Base-by-base conservation (phyloP, 1,140 invertebrate species). In the Asobara japonica region DNA sequence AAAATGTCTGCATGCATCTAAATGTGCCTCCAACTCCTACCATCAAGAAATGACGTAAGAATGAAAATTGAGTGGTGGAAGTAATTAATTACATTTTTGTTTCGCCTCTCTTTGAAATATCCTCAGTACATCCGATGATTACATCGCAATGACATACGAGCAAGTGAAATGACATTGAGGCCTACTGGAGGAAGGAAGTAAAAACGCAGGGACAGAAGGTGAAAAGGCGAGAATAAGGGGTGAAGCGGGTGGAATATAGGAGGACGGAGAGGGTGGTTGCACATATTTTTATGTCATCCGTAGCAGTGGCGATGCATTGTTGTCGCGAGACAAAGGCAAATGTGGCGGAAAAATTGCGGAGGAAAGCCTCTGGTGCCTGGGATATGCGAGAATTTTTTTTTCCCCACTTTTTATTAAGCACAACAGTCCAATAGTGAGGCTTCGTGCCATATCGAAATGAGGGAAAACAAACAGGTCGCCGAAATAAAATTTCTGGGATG, bases 241-340 rank as follows among this genome's bases (percentile, higher is more conserved):
- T 66, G 72, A 72, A 74, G 74, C 65, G 68, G 38, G 74, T 67
- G 72, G 76, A 74, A 76, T 74, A 60, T 56, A 67, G 33, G 65
- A 69, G 74, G 73, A 75, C 72, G 51, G 69, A 72, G 60, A 31
- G 41, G 27, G 81, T 78, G 76, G 74, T 72, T 75, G 80, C 79
- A 84, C 84, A 86, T 86, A 87, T 86, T 87, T 87, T 86, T 86
- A 86, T 84, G 84, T 86, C 85, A 87, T 83, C 83, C 78, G 73
- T 79, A 36, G 80, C 80, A 79, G 78, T 77, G 75, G 80, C 80
- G 82, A 83, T 82, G 82, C 84, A 87, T 87, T 86, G 85, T 87
- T 87, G 83, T 84, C 83, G 78, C 82, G 83, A 86, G 84, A 87
- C 85, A 86, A 87, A 86, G 80, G 84, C 83, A 87, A 87, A 87